Percentiles rank a stretch among this genome's conserved stretches.
These are phyloP conservation scores for Gallinago nigripennis DNA, from an alignment of 2,797 vertebrate genomes.

Conservation along the genomic window DNA sequence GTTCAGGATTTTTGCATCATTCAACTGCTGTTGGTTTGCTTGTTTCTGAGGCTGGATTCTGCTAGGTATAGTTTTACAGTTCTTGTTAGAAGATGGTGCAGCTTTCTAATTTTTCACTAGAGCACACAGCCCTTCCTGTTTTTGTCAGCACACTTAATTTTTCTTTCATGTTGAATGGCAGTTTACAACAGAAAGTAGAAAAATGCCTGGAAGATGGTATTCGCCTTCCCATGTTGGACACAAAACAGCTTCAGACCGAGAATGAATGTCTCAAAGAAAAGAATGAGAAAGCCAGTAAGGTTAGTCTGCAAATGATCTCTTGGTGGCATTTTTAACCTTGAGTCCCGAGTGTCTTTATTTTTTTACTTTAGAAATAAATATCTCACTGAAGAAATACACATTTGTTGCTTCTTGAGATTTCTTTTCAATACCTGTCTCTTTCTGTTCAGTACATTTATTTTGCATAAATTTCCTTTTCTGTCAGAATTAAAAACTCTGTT, in stretches of 20 bases:
- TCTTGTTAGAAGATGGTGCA: not conserved
- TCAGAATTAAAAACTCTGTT: not conserved
- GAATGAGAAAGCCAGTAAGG: slow-evolving; percentile 85
- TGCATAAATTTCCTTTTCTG: not conserved
- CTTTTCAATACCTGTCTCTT: not conserved
- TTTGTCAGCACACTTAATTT: not conserved
- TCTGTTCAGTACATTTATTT: not conserved
- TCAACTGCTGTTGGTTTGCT: not conserved
- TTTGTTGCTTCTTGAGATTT: not conserved
- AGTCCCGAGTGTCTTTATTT: not conserved
- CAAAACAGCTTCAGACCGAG: slow-evolving; percentile 90
- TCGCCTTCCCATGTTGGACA: slow-evolving; percentile 89
- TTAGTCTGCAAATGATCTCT: slow-evolving; percentile 51
- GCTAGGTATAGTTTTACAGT: not conserved
- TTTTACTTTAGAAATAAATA: not conserved
- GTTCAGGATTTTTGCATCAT: not conserved
- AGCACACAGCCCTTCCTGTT: not conserved
- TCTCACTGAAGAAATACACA: not conserved
- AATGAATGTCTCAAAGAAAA: slow-evolving; percentile 86
- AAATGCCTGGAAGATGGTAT: slow-evolving; percentile 93
- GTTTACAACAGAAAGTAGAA: slow-evolving; percentile 93
- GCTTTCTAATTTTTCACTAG: not conserved
- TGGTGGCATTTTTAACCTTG: not conserved
- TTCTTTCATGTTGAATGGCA: slow-evolving; percentile 59
- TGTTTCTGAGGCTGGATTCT: not conserved